Evolutionary conservation across 2,797 vertebrate species (phyloP), one percentile per base, ranked within the genome.

Genomic region (Tadarida brasiliensis): DNA sequence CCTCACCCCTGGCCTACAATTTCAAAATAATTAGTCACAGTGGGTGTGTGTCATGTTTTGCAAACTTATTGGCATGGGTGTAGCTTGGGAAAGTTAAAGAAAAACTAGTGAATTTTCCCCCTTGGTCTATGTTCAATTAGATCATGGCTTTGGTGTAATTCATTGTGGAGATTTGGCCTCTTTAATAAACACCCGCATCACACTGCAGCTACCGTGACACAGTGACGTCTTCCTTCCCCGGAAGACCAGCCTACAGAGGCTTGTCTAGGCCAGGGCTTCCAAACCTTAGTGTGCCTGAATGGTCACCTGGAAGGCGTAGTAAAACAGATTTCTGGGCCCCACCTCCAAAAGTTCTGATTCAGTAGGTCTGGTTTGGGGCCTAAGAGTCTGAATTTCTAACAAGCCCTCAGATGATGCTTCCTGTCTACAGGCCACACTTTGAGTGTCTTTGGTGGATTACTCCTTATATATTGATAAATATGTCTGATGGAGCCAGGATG

Each of bases 21-120:
- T 97, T 95, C 90, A 94, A 94, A 95, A 97, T 88, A 97, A 22
- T 90, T 91, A 84, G 81, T 95, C 92, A 94, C n/a, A 71, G 28
- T 71, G 51, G 94, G 87, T 28, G 88, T 81, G 82, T 92, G 74
- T 61, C 49, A 28, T 96, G 82, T 96, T 96, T 96, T 96, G 74
- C 88, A 95, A 95, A 80, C 12, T 61, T 33, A 51, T 65, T 96
- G 94, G 59, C 74, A 57, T 61, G 16, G 33, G 47, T 59, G 44
- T 86, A 84, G 74, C n/a, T 26, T 49, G 26, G 85, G 65, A 44
- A 94, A 94, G 70, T 74, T 54, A 86, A 81, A 87, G 17, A 90
- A 71, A 96, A 70, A 15, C 26, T 28, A 78, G 89, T 49, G 49
- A n/a, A 47, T 91, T 74, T 56, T 4, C 59, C 56, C 20, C 11